phyloP scores from a whole-genome alignment of 2,797 vertebrate genomes.

The Acestrorhynchus altus region DNA sequence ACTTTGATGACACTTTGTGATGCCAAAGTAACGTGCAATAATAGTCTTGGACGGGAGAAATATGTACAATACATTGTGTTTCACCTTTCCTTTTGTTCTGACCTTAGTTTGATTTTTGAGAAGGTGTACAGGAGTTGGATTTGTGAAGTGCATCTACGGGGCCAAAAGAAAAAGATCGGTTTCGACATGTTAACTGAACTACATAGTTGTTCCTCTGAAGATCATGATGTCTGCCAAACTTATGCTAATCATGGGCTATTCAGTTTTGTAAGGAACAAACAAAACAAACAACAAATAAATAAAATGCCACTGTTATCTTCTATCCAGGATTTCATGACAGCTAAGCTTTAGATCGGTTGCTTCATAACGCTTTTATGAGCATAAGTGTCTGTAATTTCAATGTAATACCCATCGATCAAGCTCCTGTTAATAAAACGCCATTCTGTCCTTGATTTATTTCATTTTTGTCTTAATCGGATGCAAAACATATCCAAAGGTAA shows the following conservation, averaged over 20 bases:
- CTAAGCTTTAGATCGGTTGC: conserved; percentile 75
- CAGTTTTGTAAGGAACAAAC: neutral
- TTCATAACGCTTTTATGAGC: conserved; percentile 70
- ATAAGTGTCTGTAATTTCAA: conserved; percentile 78
- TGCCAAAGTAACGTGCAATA: neutral
- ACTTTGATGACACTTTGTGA: too few relatives aligned
- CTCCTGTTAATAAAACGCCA: conserved; percentile 68
- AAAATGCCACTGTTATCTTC: neutral
- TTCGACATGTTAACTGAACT: too few relatives aligned
- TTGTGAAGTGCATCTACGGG: neutral
- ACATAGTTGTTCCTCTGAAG: too few relatives aligned
- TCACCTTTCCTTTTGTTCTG: too few relatives aligned
- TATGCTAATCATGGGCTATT: neutral
- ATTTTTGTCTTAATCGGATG: neutral
- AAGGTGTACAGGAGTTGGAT: neutral
- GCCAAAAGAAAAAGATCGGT: neutral
- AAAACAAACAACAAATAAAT: neutral
- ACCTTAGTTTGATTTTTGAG: neutral
- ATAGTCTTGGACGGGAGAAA: neutral
- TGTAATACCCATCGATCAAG: conserved; percentile 46
- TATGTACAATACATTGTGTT: neutral
- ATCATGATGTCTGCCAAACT: neutral
- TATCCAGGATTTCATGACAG: conserved; percentile 53
- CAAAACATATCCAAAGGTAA: neutral
- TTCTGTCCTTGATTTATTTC: conserved; percentile 37